phyloP scores from a whole-genome alignment of 2,113 vertebrate genomes.

The Vombatus ursinus region DNA sequence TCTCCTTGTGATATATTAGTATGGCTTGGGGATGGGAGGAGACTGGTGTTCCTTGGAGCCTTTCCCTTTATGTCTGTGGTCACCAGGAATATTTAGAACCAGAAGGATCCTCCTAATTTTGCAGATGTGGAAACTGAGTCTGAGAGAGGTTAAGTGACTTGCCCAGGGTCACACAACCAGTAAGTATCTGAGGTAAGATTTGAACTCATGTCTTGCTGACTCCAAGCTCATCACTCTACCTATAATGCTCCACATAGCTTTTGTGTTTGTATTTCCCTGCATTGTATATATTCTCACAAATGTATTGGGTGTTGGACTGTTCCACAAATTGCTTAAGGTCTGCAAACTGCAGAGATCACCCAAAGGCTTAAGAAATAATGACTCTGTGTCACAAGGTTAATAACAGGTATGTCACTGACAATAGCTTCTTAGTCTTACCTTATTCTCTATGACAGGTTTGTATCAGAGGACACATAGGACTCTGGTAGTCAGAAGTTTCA shows the following conservation, averaged over 20 bases:
- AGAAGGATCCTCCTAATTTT: no score
- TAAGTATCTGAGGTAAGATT: neutral
- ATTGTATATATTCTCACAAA: neutral
- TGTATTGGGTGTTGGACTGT: neutral
- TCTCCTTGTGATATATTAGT: neutral
- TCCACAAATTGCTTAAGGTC: neutral
- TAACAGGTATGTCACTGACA: neutral
- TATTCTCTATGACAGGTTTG: neutral
- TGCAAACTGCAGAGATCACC: neutral
- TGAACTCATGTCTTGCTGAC: neutral
- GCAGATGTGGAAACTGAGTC: no score
- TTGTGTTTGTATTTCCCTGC: neutral
- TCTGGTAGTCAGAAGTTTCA: neutral
- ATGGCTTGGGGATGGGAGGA: neutral
- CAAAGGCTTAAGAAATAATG: neutral
- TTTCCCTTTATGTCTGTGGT: neutral
- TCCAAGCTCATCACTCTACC: neutral
- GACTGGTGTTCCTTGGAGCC: neutral
- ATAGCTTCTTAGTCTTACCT: neutral
- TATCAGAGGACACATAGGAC: neutral
- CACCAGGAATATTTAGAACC: no score
- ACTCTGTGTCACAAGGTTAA: neutral
- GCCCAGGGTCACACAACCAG: neutral
- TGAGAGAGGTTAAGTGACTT: neutral
- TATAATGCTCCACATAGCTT: neutral